Base-by-base conservation (phyloP, 64 coral and sea anemone species). In the Actinia tenebrosa region DNA sequence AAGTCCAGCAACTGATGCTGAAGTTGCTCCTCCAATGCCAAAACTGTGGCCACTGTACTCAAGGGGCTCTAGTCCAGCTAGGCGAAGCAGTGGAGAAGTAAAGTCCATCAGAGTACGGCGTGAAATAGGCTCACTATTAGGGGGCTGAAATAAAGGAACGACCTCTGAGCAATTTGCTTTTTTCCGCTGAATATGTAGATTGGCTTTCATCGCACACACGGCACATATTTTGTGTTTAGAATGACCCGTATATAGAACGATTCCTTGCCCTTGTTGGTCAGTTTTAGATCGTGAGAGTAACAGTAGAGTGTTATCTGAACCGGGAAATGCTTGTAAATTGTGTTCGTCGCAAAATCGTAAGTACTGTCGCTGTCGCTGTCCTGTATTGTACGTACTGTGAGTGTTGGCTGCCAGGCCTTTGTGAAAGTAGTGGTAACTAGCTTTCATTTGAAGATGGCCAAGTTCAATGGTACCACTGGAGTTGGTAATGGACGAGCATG, bases 1-100 rank as follows among this genome's bases (percentile, higher is more conserved):
- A 7, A 88, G 77, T 37, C 87, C 72, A 18, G 42, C 87, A 45
- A 88, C 45, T 20, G 77, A 25, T 4, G 53, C 82, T 1, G 77
- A 79, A 14, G 77, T 79, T 44, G 77, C 77, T 15, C 82, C 82
- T 8, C 82, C 87, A 19, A 88, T 88, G 26, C 53, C 27, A 52
- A 88, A 88, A 80, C 75, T 88, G 45, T 88, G 75, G 0, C 71
- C 54, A 44, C 64, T 88, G 22, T 80, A 80, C 1, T 88, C 47
- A 2, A 80, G 16, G 26, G 27, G 75, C 10, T 79, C 54, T 42
- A 80, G 45, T 4, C 60, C 77, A 23, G 50, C 22, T 10, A 88
- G 87, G 15, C 87, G 17, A 4, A 80, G 87, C 4, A 60, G 53
- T 13, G 78, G 22, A 2, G 87, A 15, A 44, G 80, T 44, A 22